Percentiles rank a stretch among this genome's conserved stretches.
Evolutionary conservation across 2,113 vertebrate genomes (phyloP).

Genomic region (Colossoma macropomum): DNA sequence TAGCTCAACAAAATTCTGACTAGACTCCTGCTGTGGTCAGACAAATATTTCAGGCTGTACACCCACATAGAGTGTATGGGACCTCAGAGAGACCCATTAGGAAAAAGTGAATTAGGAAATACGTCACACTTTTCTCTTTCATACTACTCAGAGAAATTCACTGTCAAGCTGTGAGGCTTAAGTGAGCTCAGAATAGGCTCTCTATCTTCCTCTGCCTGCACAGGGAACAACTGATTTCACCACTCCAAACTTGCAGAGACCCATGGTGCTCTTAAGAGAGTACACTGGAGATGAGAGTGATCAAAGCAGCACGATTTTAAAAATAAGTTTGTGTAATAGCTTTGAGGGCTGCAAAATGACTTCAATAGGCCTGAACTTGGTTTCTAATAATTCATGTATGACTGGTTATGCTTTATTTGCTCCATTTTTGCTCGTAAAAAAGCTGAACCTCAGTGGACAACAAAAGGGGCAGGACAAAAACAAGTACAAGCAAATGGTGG

Average conservation of each 20-base stretch:
- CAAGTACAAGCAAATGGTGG: neutral
- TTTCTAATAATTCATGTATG: neutral
- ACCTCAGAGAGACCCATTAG: neutral
- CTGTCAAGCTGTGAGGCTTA: neutral
- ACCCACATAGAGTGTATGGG: neutral
- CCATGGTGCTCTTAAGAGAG: neutral
- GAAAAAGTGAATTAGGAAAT: neutral
- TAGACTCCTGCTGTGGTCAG: no score
- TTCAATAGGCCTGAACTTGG: neutral
- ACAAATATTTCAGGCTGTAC: neutral
- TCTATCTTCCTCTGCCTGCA: neutral
- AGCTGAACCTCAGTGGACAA: neutral
- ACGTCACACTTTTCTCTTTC: neutral
- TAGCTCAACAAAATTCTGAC: no score
- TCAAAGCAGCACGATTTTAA: neutral
- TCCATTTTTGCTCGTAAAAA: neutral
- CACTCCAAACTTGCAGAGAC: neutral
- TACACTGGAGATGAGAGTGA: neutral
- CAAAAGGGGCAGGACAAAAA: neutral
- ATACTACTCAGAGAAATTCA: neutral
- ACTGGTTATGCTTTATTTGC: neutral
- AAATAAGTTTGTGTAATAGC: conserved; percentile 1
- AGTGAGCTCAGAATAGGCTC: neutral
- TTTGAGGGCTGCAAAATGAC: neutral
- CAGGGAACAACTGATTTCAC: neutral